Evolutionary conservation across 1,140 invertebrate genomes (phyloP).

Genomic region (Tetramorium alpestre): DNA sequence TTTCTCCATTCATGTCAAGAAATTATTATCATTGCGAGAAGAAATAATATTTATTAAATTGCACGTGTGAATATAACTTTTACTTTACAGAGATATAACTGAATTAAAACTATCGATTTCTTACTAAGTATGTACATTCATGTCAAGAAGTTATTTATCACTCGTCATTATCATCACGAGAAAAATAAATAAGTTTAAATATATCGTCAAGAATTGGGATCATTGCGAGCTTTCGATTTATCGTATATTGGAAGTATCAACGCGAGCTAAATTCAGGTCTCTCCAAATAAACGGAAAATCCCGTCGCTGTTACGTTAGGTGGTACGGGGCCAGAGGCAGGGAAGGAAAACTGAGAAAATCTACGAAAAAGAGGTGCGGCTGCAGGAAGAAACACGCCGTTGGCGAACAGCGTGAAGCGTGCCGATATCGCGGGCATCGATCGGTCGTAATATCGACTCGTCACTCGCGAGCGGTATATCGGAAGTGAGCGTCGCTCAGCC

Average conservation of each 20-base stretch:
- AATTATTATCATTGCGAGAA: neutral
- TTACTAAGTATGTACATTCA: no score
- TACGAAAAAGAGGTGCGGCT: neutral
- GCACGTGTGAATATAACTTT: neutral
- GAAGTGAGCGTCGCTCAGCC: neutral
- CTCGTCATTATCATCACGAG: neutral
- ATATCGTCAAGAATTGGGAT: neutral
- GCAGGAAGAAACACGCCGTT: neutral
- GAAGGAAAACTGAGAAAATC: neutral
- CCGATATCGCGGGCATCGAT: conserved; percentile 13
- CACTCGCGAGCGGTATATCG: neutral
- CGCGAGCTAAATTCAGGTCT: neutral
- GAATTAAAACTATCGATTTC: neutral
- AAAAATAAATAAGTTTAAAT: neutral
- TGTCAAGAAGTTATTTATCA: no score
- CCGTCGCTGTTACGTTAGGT: neutral
- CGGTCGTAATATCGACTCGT: neutral
- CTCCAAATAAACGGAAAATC: neutral
- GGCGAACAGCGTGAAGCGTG: neutral
- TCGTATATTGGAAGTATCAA: neutral
- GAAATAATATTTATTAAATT: neutral
- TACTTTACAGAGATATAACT: neutral
- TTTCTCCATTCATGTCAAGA: neutral
- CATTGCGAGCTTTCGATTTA: neutral
- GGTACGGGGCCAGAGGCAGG: no score